A percentile compares a stretch with the other conserved stretches of the same genome.
phyloP scores from a whole-genome alignment of 2,113 vertebrate genomes.

The Rhinolophus sinicus region DNA sequence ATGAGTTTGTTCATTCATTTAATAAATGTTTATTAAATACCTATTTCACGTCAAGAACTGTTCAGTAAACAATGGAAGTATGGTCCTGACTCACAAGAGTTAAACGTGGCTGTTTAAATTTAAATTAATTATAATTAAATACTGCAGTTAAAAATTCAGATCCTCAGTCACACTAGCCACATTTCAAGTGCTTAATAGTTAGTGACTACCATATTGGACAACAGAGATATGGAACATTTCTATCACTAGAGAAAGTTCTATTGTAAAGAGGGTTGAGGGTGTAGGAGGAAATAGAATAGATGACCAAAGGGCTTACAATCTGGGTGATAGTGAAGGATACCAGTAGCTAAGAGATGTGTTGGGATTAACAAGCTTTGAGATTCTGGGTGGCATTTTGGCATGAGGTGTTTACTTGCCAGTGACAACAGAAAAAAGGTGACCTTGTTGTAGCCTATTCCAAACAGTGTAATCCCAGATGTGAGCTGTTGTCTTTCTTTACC shows the following conservation, averaged over 20 bases:
- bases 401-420: conserved; percentile 19
- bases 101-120: neutral
- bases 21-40: neutral
- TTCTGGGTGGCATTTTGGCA: conserved; percentile 2
- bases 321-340: neutral
- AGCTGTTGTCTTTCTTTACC: neutral
- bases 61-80: neutral
- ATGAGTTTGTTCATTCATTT: conserved; percentile 10
- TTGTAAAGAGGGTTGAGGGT: neutral
- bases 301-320: neutral
- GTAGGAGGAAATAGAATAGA: neutral
- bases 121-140: neutral
- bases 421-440: neutral
- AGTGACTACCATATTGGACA: neutral
- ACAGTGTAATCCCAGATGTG: neutral
- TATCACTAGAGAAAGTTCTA: neutral
- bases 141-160: neutral
- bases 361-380: neutral
- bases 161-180: neutral
- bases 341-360: neutral
- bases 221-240: neutral
- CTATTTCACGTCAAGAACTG: neutral
- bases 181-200: conserved; percentile 28
- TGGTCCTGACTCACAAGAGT: neutral
- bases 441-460: neutral